These are phyloP conservation scores for Drosophila paracracens DNA, from an alignment of 2,888 invertebrate genomes.

Conservation along the genomic window DNA sequence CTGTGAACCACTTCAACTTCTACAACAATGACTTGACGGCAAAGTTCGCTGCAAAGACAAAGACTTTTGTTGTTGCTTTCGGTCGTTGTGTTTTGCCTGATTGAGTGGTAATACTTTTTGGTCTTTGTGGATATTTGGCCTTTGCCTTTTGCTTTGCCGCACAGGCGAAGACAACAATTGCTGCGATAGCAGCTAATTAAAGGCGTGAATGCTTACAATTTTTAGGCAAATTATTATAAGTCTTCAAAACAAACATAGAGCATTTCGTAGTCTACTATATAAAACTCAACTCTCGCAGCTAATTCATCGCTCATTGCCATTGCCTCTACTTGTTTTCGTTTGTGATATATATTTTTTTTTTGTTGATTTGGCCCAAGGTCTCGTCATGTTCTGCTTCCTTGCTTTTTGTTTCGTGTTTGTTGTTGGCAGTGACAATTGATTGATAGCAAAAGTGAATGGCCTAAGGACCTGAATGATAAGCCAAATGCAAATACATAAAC, in stretches of 20 bases:
- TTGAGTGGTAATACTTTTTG: slow-evolving; percentile 70
- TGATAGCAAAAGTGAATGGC: slow-evolving; percentile 77
- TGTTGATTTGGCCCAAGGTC: slow-evolving; percentile 31
- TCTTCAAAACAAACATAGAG: slow-evolving; percentile 8
- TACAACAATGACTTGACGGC: slow-evolving; percentile 76
- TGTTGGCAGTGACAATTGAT: slow-evolving; percentile 72
- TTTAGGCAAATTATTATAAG: not conserved
- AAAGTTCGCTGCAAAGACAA: slow-evolving; percentile 69
- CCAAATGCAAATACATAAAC: not conserved
- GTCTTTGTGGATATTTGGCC: slow-evolving; percentile 13
- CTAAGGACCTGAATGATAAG: slow-evolving; percentile 44
- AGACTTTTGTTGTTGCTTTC: slow-evolving; percentile 40
- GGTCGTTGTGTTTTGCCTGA: slow-evolving; percentile 46
- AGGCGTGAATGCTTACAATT: not conserved
- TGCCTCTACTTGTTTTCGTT: slow-evolving; percentile 12
- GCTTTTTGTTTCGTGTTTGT: slow-evolving; percentile 33
- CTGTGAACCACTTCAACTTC: slow-evolving; percentile 34
- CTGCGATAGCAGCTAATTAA: not conserved
- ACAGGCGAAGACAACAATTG: slow-evolving; percentile 2
- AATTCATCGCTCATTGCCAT: slow-evolving; percentile 20
- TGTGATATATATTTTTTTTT: slow-evolving; percentile 18
- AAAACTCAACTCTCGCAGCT: slow-evolving; percentile 7
- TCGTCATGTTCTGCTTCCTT: slow-evolving; percentile 61
- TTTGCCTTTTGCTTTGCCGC: slow-evolving; percentile 7
- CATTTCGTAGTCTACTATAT: slow-evolving; percentile 6